A percentile compares a stretch with the other conserved stretches of the same genome.
Evolutionary conservation across 1,140 invertebrate genomes (phyloP).

Genomic region (Ladona fulva): DNA sequence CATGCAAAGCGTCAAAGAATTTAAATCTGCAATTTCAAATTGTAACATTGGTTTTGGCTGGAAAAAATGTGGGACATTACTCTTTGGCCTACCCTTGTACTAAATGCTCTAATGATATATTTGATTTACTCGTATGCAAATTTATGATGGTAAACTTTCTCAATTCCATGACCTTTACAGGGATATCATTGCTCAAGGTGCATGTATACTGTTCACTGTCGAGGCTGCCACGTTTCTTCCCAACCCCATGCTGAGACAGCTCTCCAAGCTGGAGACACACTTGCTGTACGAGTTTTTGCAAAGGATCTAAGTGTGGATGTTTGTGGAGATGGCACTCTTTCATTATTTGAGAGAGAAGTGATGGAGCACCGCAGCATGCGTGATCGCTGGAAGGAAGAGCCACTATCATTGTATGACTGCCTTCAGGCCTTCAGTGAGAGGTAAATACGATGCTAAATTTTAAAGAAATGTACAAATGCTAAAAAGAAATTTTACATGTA

Average conservation of each 20-base stretch:
- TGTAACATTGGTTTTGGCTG: too few relatives aligned
- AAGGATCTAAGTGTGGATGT: conserved; percentile 7
- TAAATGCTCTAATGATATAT: too few relatives aligned
- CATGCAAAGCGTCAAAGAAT: too few relatives aligned
- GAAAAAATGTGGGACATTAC: too few relatives aligned
- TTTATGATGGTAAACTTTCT: too few relatives aligned
- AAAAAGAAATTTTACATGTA: too few relatives aligned
- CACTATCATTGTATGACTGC: conserved; percentile 54
- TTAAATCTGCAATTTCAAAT: too few relatives aligned
- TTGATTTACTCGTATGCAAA: too few relatives aligned
- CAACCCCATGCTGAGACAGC: conserved; percentile 36
- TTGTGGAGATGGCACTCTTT: conserved; percentile 17
- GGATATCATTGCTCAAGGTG: conserved; percentile 55
- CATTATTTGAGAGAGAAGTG: background rate
- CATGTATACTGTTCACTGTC: conserved; percentile 47
- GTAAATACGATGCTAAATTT: too few relatives aligned
- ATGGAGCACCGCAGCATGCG: conserved; percentile 36
- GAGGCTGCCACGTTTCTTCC: conserved; percentile 46
- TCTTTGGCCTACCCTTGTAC: too few relatives aligned
- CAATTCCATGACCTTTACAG: conserved; percentile 32
- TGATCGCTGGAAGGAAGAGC: conserved; percentile 38
- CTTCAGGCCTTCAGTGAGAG: conserved; percentile 59
- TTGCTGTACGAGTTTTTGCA: conserved; percentile 46
- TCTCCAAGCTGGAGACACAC: conserved; percentile 46
- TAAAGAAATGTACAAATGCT: too few relatives aligned